Conservation (phyloP, 2,888 invertebrate species). For the Branchellion lobata region DNA sequence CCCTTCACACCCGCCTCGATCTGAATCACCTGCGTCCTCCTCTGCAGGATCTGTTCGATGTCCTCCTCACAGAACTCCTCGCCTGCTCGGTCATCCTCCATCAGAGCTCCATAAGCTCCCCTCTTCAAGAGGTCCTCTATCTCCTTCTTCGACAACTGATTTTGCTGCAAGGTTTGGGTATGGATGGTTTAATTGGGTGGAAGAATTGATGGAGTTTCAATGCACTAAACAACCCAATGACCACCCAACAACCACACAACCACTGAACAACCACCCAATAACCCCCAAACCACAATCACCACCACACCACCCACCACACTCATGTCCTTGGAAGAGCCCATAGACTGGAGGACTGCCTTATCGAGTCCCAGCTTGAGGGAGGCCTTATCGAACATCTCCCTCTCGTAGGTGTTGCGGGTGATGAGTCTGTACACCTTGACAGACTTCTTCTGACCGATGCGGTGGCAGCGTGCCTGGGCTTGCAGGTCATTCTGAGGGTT, state of each 20-base stretch:
- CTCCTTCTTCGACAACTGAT: constrained; percentile 83
- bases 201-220: too few relatives aligned
- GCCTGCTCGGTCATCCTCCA: constrained; percentile 99
- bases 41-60: constrained; percentile 93
- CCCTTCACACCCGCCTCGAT: constrained; percentile 79
- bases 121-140: constrained; percentile 89
- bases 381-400: constrained; percentile 99
- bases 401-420: constrained; percentile 95
- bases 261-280: neutral
- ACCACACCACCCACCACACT: constrained; percentile 36
- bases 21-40: constrained; percentile 86
- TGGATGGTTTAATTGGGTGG: too few relatives aligned
- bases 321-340: constrained; percentile 49
- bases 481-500: constrained; percentile 97
- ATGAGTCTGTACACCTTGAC: constrained; percentile 96
- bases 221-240: too few relatives aligned
- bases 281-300: constrained; percentile 22
- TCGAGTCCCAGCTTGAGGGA: constrained; percentile 95
- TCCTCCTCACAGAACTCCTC: constrained; percentile 99
- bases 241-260: too few relatives aligned
- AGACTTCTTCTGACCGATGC: constrained; percentile 97
- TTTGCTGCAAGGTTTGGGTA: constrained; percentile 50
- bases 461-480: constrained; percentile 94
- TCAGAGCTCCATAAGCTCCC: constrained; percentile 92
- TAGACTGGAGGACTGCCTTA: constrained; percentile 83